A percentile compares a stretch with the other conserved stretches of the same genome.
Conservation (phyloP, 2,113 vertebrate species). For the Martes martes region DNA sequence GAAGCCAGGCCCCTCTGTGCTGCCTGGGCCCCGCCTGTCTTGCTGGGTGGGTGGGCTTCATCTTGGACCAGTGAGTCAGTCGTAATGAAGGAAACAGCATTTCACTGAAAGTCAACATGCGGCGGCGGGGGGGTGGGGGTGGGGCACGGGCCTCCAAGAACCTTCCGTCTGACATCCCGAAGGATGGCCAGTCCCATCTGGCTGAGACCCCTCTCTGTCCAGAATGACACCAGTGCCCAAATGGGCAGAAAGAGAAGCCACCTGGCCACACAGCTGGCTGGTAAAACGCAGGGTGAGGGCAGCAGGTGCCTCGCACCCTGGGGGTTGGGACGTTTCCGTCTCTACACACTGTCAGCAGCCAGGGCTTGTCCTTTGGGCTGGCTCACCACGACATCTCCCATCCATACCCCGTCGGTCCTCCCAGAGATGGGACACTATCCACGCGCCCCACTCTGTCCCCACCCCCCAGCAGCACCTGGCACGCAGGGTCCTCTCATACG, state of each 20-base stretch:
- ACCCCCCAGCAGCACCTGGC: background rate
- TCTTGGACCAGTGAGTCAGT: background rate
- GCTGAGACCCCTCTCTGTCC: background rate
- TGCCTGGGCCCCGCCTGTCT: background rate
- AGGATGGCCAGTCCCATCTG: background rate
- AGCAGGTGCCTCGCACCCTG: accelerated
- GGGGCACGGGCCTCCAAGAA: background rate
- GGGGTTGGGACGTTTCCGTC: background rate
- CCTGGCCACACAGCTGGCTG: background rate
- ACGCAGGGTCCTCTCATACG: too few species aligned
- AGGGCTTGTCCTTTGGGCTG: background rate
- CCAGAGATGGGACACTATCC: background rate
- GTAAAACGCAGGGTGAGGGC: background rate
- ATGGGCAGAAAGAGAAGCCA: background rate
- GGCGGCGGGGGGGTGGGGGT: background rate
- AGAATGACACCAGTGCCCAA: background rate
- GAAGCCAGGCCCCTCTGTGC: background rate
- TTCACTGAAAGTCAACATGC: background rate
- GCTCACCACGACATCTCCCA: background rate
- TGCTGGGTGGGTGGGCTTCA: background rate
- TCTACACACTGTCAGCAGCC: background rate
- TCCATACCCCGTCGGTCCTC: too few species aligned
- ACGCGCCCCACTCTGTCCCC: background rate
- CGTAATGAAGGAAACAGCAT: background rate
- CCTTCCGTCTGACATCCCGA: background rate